Evolutionary conservation across 2,888 invertebrate species (phyloP).

Genomic region (Sinopyrophorus schimmeli): DNA sequence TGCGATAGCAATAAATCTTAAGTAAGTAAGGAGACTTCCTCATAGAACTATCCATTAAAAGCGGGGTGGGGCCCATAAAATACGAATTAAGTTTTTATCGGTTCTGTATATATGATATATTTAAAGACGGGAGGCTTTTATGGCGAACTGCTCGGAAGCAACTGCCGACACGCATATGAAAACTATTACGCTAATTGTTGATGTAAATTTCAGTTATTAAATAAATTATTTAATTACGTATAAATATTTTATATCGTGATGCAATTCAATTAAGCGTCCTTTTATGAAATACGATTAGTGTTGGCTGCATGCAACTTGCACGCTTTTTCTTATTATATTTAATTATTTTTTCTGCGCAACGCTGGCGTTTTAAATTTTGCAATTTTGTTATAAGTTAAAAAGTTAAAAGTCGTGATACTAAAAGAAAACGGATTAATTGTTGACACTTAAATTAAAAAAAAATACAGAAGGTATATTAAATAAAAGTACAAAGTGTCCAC

Average conservation of each 20-base stretch:
- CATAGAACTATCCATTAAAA: slow-evolving; percentile 43
- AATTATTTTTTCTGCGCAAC: no score
- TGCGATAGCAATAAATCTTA: slow-evolving; percentile 24
- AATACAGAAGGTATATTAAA: no score
- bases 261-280: slow-evolving; percentile 30
- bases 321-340: no score
- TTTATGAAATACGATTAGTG: no score
- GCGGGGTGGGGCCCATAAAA: slow-evolving; percentile 44
- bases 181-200: slow-evolving; percentile 30
- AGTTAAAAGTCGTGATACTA: no score
- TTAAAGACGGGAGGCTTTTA: slow-evolving; percentile 41
- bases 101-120: slow-evolving; percentile 44
- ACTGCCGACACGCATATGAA: slow-evolving; percentile 30
- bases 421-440: no score
- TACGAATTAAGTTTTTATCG: slow-evolving; percentile 48
- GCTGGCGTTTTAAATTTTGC: no score
- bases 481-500: no score
- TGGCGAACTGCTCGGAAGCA: slow-evolving; percentile 28
- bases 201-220: slow-evolving; percentile 25
- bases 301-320: slow-evolving; percentile 26
- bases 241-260: slow-evolving; percentile 22
- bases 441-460: no score
- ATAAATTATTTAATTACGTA: slow-evolving; percentile 26
- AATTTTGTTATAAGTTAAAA: no score
- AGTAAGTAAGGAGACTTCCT: slow-evolving; percentile 42